Evolutionary conservation across 2,797 vertebrate genomes (phyloP).

Genomic region (Paratrypauchen microcephalus): DNA sequence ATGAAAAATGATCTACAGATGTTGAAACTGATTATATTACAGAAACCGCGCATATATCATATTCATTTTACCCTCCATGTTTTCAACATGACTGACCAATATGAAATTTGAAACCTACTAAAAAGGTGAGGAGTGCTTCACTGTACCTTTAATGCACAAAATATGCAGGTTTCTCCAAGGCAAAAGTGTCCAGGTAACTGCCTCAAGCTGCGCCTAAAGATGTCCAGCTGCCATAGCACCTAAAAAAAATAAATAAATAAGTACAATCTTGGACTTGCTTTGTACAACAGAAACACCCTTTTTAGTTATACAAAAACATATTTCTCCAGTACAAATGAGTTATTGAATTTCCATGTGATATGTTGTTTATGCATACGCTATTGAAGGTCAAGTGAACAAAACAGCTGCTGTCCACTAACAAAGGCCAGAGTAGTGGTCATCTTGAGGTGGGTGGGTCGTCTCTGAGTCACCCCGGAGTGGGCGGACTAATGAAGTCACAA

Average conservation of each 20-base stretch:
- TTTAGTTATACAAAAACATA: not conserved
- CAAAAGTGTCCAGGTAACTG: constrained; percentile 92
- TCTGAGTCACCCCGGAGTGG: constrained; percentile 63
- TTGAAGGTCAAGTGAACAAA: not conserved
- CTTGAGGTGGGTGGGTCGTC: constrained; percentile 39
- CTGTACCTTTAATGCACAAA: constrained; percentile 95
- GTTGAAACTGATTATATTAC: no score
- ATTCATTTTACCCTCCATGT: not conserved
- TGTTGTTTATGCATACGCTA: not conserved
- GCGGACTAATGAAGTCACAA: constrained; percentile 28
- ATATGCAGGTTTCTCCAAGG: constrained; percentile 94
- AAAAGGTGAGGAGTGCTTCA: not conserved
- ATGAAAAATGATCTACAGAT: no score
- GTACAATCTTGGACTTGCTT: not conserved
- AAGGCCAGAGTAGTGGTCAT: constrained; percentile 40
- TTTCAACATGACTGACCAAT: not conserved
- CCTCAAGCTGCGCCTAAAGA: constrained; percentile 94
- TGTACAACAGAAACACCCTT: not conserved
- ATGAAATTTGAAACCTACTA: not conserved
- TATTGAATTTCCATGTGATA: not conserved
- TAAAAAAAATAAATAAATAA: constrained; percentile 40
- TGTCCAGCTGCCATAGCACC: constrained; percentile 98
- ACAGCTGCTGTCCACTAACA: constrained; percentile 20
- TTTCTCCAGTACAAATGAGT: not conserved
- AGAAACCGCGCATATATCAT: not conserved